phyloP scores from a whole-genome alignment of 2,888 invertebrate species.

The Tachystola acroxantha region DNA sequence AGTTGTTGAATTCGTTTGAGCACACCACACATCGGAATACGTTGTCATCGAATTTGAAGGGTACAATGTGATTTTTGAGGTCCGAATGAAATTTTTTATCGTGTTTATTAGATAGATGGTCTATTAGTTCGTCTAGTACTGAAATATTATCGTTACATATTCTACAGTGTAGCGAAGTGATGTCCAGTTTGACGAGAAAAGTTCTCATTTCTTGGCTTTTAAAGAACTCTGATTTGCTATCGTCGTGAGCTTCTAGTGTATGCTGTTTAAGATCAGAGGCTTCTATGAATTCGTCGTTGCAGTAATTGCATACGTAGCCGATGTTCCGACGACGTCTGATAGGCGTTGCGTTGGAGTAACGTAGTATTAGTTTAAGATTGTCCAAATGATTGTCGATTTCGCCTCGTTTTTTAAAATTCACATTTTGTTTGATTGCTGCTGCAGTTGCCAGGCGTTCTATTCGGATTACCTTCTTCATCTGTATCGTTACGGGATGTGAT shows the following conservation, averaged over 20 bases:
- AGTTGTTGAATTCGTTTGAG: conserved; percentile 27
- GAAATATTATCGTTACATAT: conserved; percentile 16
- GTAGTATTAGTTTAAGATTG: conserved; percentile 23
- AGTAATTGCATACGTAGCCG: conserved; percentile 40
- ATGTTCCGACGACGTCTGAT: conserved; percentile 32
- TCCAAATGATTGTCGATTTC: conserved; percentile 4
- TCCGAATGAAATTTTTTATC: conserved; percentile 27
- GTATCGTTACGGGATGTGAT: not conserved
- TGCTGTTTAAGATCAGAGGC: conserved; percentile 34
- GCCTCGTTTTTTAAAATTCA: not conserved
- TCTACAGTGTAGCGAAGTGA: conserved; percentile 12
- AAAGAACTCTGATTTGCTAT: conserved; percentile 20
- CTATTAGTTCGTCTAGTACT: conserved; percentile 24
- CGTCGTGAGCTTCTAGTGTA: conserved; percentile 22
- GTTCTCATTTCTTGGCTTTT: conserved; percentile 15
- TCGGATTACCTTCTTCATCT: not conserved
- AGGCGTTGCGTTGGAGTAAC: conserved; percentile 35
- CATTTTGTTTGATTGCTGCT: not conserved
- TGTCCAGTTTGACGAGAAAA: conserved; percentile 18
- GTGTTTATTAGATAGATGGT: conserved; percentile 32
- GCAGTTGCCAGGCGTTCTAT: not conserved
- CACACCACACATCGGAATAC: conserved; percentile 36
- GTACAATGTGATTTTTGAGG: conserved; percentile 33
- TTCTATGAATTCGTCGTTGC: conserved; percentile 26
- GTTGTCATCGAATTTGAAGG: conserved; percentile 35